A percentile compares a stretch with the other conserved stretches of the same genome.
Evolutionary conservation across 2,113 vertebrate species (phyloP).

Genomic region (Addax nasomaculatus): DNA sequence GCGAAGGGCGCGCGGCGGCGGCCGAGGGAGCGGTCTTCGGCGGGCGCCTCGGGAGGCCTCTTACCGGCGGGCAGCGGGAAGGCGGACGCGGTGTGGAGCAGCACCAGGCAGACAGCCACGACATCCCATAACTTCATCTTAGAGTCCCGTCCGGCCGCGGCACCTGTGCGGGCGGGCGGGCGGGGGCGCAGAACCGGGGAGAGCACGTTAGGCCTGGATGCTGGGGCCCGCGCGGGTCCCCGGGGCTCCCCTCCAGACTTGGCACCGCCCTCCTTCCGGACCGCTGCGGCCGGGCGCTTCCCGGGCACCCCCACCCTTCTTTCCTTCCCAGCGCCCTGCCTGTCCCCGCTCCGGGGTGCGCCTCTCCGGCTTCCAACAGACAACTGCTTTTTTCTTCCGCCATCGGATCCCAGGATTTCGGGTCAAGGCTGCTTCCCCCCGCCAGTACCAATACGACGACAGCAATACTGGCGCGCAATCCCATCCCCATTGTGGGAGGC

Average conservation of each 20-base stretch:
- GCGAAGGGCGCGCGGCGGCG: slow-evolving; percentile 83
- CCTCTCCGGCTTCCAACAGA: background rate
- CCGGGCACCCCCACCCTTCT: background rate
- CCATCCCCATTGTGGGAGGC: no score
- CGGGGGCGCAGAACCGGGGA: slow-evolving; percentile 17
- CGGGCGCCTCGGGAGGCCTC: slow-evolving; percentile 87
- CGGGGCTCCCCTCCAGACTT: background rate
- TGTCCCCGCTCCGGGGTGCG: background rate
- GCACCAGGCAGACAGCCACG: slow-evolving; percentile 97
- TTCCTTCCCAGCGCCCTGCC: background rate
- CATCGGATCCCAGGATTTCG: background rate
- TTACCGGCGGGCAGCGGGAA: slow-evolving; percentile 92
- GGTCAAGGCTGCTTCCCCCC: background rate
- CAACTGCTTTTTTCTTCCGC: background rate
- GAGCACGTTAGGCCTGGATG: background rate
- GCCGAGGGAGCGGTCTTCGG: slow-evolving; percentile 84
- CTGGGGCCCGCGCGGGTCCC: background rate
- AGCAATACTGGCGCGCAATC: no score
- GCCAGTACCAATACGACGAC: no score
- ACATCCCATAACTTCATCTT: slow-evolving; percentile 99
- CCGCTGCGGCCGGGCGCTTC: background rate
- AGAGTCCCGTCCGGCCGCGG: slow-evolving; percentile 95
- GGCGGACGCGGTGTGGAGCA: slow-evolving; percentile 93
- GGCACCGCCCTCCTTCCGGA: background rate
- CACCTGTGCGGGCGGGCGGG: slow-evolving; percentile 80